phyloP scores from a whole-genome alignment of 2,888 invertebrate species.

The Eugnorisma glareosa region DNA sequence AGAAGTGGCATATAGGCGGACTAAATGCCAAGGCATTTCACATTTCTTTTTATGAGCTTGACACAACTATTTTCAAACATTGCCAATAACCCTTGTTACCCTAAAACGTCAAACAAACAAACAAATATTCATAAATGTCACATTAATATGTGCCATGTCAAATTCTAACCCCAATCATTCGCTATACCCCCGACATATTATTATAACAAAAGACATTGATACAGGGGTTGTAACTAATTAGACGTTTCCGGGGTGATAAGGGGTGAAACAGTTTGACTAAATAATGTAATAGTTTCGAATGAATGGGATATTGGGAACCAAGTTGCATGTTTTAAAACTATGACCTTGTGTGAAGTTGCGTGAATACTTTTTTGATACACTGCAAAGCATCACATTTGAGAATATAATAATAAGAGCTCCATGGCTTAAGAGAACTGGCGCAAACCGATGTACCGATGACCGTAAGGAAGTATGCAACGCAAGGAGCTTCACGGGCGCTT shows the following conservation, averaged over 20 bases:
- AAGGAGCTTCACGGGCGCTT: too few species aligned
- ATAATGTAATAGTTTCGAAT: constrained; percentile 36
- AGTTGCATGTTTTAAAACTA: constrained; percentile 6
- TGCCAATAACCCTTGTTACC: constrained; percentile 13
- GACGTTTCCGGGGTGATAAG: constrained; percentile 28
- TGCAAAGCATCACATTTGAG: neutral
- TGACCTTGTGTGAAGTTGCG: neutral
- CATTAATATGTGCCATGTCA: constrained; percentile 18
- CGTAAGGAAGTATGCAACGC: too few species aligned
- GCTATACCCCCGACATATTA: constrained; percentile 36
- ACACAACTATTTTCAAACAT: constrained; percentile 19
- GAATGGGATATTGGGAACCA: constrained; percentile 11
- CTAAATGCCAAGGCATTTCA: neutral
- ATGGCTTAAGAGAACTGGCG: too few species aligned
- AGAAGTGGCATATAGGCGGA: neutral
- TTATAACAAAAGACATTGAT: constrained; percentile 42
- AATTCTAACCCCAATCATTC: constrained; percentile 51
- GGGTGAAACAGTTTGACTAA: constrained; percentile 14
- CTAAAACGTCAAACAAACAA: constrained; percentile 27
- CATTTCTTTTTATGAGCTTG: neutral
- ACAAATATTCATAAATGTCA: constrained; percentile 17
- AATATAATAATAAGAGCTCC: too few species aligned
- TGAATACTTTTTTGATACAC: constrained; percentile 5
- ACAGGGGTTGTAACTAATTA: constrained; percentile 39
- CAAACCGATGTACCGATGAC: too few species aligned